Evolutionary conservation across 2,888 invertebrate genomes (phyloP), one percentile per base, ranked within the genome.

Genomic region (Agriopis marginaria): DNA sequence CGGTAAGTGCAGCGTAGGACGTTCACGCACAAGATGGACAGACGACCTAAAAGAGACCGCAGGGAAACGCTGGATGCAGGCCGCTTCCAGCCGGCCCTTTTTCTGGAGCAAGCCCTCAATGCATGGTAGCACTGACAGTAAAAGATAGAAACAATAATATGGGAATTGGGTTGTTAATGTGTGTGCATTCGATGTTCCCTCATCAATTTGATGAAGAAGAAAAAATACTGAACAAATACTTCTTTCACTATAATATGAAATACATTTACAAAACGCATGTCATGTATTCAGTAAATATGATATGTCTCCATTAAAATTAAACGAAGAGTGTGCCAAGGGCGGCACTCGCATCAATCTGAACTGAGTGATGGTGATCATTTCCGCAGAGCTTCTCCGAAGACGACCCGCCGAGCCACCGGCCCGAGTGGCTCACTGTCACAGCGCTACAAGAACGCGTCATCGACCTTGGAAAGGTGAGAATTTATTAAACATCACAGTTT

Each of bases 341-440:
- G 40, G 39, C 14, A 5, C 17, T 45, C 17, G 53, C 53, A 62
- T 59, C 55, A 42, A 56, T 56, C 42, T 5, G 42, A 3, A 7
- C 14, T 32, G 58, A 32, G 45, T 32, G 45, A 58, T 58, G 45
- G 6, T 8, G 23, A 9, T 58, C 70, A 49, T 76, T 74, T 63
- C 87, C 88, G 56, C 86, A 94, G 94, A 88, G 83, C 74, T 76
- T 94, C 2, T 79, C 80, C 1, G 88, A 75, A 7, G 77, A 72
- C 1, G 94, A 94, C 72, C 93, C 93, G n/a, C 83, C 86, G 10
- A 68, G 79, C 1, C 85, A 90, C 72, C 86, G 93, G 0, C 93
- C 93, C 0, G 79, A 70, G 1, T 73, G 89, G 73, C 79, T 94
- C 54, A 85, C 91, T 76, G 80, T 94, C 50, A 86, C 81, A 65